Base-by-base conservation (phyloP, 2,797 vertebrate genomes). In the Avahi laniger region DNA sequence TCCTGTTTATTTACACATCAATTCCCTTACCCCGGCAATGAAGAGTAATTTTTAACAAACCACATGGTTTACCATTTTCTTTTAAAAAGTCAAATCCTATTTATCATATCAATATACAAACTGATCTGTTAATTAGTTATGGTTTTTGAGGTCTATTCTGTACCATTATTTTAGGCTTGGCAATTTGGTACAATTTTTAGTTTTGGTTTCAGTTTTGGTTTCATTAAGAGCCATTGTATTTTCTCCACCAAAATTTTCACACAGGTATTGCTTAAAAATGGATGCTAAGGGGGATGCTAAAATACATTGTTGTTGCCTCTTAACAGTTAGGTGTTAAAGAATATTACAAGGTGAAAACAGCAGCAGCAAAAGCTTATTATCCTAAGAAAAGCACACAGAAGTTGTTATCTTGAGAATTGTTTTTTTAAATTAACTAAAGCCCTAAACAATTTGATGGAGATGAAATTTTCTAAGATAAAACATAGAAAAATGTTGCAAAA, bases 31-130 rank as follows among this genome's bases (percentile, higher is more conserved):
- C n/a, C 7, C 2, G 59, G 50, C 46, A 96, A 15, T 89, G 26
- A 93, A 96, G 61, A 96, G 92, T 17, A 73, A 59, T 89, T 84
- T 69, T 92, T 70, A 95, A 89, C 35, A 94, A 93, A 90, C 3
- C 92, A 15, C 54, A 82, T 35, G 4, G 46, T 54, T 87, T 79
- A 41, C 38, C 86, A 15, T 33, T n/a, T 35, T 65, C 54, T 65
- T 65, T 65, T n/a, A 65, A 65, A 59, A 24, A 78, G n/a, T 24
- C n/a, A 94, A 86, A 83, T 69, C 24, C 33, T 67, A 10, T 14
- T 70, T 87, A 61, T 80, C 35, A 54, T 82, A 59, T 93, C 75
- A 85, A 80, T 52, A 88, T 38, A 86, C 22, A 94, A 95, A 57
- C 12, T 63, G 30, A 81, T 12, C 52, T 94, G 70, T 38, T 38